Evolutionary conservation across 2,888 invertebrate species (phyloP).

Genomic region (Glyphotaelius pellucidus): DNA sequence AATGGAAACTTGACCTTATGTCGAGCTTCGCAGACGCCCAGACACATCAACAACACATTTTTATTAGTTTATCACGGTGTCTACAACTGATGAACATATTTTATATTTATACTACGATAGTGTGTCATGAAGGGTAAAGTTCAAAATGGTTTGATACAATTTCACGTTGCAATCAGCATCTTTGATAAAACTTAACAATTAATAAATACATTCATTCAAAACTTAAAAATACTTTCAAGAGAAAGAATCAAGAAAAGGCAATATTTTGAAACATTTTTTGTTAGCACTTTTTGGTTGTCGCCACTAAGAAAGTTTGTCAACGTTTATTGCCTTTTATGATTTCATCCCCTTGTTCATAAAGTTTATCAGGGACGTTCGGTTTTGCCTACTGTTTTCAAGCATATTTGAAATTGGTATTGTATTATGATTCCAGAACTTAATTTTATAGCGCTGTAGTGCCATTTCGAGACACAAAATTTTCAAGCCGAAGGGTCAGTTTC

Average conservation of each 20-base stretch:
- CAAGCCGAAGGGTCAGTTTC: not conserved
- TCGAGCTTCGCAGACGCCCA: no score
- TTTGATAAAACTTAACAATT: constrained; percentile 44
- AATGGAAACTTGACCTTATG: no score
- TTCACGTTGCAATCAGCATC: constrained; percentile 37
- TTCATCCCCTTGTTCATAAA: not conserved
- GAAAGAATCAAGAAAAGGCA: not conserved
- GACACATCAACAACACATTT: no score
- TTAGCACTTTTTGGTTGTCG: not conserved
- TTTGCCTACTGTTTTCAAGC: not conserved
- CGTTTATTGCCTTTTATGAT: not conserved
- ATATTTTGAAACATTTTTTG: not conserved
- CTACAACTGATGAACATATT: not conserved
- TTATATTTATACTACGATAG: not conserved
- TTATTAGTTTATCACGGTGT: no score
- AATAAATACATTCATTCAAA: constrained; percentile 43
- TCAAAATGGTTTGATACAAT: not conserved
- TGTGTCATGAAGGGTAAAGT: not conserved
- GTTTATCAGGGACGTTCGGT: not conserved
- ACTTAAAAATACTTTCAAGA: constrained; percentile 22
- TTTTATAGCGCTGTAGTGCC: not conserved
- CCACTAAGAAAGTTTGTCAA: not conserved
- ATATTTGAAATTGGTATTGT: not conserved
- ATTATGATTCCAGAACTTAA: not conserved
- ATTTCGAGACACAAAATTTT: not conserved